Conservation (phyloP, 2,113 vertebrate species). For the Brachyhypopomus gauderio region DNA sequence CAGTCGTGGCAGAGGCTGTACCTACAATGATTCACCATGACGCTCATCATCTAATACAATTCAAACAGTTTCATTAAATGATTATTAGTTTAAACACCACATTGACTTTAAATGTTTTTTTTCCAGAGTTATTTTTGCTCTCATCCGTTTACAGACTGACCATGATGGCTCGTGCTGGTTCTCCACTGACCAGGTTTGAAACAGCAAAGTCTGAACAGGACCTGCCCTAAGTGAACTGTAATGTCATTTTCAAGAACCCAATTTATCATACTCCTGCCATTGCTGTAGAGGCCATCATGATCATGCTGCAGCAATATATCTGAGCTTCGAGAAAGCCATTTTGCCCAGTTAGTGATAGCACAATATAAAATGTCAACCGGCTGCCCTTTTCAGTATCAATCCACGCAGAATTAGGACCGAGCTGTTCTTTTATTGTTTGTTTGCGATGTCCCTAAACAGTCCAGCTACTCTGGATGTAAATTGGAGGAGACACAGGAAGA, state of each 20-base stretch:
- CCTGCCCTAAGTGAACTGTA: background rate
- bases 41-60: background rate
- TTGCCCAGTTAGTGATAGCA: background rate
- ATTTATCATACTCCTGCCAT: constrained; percentile 21
- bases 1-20: background rate
- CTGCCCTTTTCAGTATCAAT: constrained; percentile 37
- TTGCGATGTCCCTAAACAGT: background rate
- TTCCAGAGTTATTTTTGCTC: background rate
- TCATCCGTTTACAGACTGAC: no score
- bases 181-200: background rate
- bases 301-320: background rate
- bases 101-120: background rate
- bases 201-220: background rate
- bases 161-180: background rate
- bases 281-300: background rate
- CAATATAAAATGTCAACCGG: constrained; percentile 36
- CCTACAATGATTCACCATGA: background rate
- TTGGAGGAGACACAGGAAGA: background rate
- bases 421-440: background rate
- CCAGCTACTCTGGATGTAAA: background rate
- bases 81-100: background rate
- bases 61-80: background rate
- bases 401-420: constrained; percentile 12
- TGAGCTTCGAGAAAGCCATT: constrained; percentile 19
- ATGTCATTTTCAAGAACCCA: constrained; percentile 1